Evolutionary conservation across 1,140 invertebrate genomes (phyloP).

Genomic region (Uloborus diversus): DNA sequence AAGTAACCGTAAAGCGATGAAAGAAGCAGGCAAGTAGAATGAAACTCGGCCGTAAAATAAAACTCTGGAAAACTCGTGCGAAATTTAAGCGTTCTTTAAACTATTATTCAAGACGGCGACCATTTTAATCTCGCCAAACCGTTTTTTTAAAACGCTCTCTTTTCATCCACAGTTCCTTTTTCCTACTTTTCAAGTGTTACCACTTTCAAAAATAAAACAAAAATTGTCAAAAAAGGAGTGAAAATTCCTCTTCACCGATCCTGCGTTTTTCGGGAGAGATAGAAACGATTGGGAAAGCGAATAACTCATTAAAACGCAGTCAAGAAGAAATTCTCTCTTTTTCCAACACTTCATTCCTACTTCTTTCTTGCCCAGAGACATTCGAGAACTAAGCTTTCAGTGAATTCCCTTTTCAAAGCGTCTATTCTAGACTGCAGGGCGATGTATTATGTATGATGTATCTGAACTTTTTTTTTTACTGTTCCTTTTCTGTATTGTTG

Average conservation of each 20-base stretch:
- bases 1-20: neutral
- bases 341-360: neutral
- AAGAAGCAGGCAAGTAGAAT: neutral
- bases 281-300: conserved; percentile 47
- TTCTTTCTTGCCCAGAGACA: conserved; percentile 1
- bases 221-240: conserved; percentile 42
- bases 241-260: conserved; percentile 26
- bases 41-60: conserved; percentile 7
- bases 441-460: conserved; percentile 51
- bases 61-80: conserved; percentile 22
- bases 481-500: neutral
- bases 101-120: conserved; percentile 43
- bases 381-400: conserved; percentile 40
- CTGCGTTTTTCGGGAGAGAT: conserved; percentile 4
- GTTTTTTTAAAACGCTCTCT: conserved; percentile 26
- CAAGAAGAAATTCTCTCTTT: conserved; percentile 46
- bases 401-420: conserved; percentile 49
- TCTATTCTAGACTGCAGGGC: conserved; percentile 34
- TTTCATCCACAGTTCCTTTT: neutral
- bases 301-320: conserved; percentile 52
- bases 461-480: conserved; percentile 20
- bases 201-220: neutral
- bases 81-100: conserved; percentile 48
- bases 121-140: conserved; percentile 50
- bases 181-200: conserved; percentile 15